Conservation (phyloP, 2,888 invertebrate species). For the Trimorus sp. region DNA sequence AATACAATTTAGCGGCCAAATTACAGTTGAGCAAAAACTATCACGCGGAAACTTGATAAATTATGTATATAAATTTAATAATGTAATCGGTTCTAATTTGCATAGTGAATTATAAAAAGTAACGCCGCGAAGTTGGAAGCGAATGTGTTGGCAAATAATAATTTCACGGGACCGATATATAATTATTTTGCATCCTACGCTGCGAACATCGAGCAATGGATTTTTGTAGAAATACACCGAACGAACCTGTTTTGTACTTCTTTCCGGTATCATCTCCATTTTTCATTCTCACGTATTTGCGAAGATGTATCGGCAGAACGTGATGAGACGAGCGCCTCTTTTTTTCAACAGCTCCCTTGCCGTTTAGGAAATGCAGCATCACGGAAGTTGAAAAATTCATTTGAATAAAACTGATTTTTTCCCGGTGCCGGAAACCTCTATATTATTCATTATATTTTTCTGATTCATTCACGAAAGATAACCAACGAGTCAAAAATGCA, state of each 20-base stretch:
- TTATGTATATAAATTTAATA: slow-evolving; percentile 36
- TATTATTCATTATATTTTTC: slow-evolving; percentile 57
- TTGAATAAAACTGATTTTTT: slow-evolving; percentile 59
- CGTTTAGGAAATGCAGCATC: slow-evolving; percentile 52
- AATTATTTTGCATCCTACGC: slow-evolving; percentile 21
- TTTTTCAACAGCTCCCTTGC: slow-evolving; percentile 54
- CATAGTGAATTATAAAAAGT: slow-evolving; percentile 41
- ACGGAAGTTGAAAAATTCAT: slow-evolving; percentile 61
- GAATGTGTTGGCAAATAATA: too few species aligned
- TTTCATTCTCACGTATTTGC: slow-evolving; percentile 60
- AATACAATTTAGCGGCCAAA: slow-evolving; percentile 9
- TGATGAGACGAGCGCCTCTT: slow-evolving; percentile 58
- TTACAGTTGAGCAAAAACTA: slow-evolving; percentile 4
- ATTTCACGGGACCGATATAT: too few species aligned
- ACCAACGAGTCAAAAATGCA: slow-evolving; percentile 45
- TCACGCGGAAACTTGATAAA: slow-evolving; percentile 26
- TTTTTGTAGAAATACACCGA: slow-evolving; percentile 49
- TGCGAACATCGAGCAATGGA: slow-evolving; percentile 42
- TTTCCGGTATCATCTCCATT: slow-evolving; percentile 63
- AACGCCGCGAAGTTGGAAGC: slow-evolving; percentile 29
- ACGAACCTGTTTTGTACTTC: slow-evolving; percentile 48
- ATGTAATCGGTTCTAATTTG: slow-evolving; percentile 38
- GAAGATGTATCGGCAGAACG: slow-evolving; percentile 58
- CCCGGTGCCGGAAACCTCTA: slow-evolving; percentile 21
- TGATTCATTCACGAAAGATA: slow-evolving; percentile 52